These are phyloP conservation scores for Colostygia pectinataria DNA, from an alignment of 2,888 invertebrate genomes.

Conservation along the genomic window DNA sequence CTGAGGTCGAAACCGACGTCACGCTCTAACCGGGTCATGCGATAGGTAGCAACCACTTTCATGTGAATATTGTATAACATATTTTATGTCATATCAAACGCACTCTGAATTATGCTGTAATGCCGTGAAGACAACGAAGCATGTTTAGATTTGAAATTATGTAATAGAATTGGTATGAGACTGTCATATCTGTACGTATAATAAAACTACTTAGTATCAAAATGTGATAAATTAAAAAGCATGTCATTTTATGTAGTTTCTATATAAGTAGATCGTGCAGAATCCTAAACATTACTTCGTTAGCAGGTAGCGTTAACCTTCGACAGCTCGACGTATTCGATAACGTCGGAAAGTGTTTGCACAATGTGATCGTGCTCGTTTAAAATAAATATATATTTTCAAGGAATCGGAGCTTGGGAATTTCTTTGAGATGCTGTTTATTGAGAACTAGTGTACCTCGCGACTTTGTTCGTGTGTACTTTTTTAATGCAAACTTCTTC, in stretches of 20 bases:
- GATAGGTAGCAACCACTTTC: constrained; percentile 41
- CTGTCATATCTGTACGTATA: background rate
- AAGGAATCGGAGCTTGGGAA: constrained; percentile 28
- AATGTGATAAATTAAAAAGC: background rate
- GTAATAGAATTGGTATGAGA: background rate
- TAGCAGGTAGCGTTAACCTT: constrained; percentile 22
- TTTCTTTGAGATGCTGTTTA: constrained; percentile 18
- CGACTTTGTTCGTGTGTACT: no score
- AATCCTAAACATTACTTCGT: constrained; percentile 12
- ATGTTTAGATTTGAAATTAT: background rate
- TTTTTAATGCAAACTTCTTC: no score
- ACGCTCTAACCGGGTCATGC: constrained; percentile 63
- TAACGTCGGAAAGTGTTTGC: constrained; percentile 26
- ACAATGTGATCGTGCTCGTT: constrained; percentile 20
- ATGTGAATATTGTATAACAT: constrained; percentile 37
- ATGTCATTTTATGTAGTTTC: background rate
- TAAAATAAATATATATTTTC: constrained; percentile 34
- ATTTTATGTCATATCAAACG: constrained; percentile 19
- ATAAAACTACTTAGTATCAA: background rate
- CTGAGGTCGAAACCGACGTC: constrained; percentile 68
- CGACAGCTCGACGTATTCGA: constrained; percentile 14
- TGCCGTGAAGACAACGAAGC: constrained; percentile 1
- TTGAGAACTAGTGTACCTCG: no score
- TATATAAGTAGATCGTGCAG: background rate
- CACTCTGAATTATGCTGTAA: constrained; percentile 7